Evolutionary conservation across 1,140 invertebrate species (phyloP).

Genomic region (Dendroctonus ponderosae): DNA sequence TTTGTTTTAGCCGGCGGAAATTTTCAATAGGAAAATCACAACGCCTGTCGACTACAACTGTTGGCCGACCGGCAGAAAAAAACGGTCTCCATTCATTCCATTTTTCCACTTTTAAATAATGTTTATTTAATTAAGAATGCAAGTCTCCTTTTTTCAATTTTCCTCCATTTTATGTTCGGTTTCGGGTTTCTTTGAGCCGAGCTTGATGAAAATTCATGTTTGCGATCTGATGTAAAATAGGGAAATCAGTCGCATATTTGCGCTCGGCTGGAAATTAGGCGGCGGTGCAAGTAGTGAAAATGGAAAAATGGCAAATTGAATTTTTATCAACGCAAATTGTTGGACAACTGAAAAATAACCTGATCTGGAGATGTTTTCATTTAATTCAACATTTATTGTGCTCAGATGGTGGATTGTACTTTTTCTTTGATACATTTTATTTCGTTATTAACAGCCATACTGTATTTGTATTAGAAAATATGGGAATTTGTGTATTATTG

Average conservation of each 20-base stretch:
- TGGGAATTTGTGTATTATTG: too few relatives aligned
- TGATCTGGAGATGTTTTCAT: too few relatives aligned
- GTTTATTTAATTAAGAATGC: conserved; percentile 26
- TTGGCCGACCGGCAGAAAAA: conserved; percentile 5
- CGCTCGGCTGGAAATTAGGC: conserved; percentile 3
- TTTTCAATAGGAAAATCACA: conserved; percentile 16
- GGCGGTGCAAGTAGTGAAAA: too few relatives aligned
- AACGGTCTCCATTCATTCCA: conserved; percentile 8
- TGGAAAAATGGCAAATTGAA: too few relatives aligned
- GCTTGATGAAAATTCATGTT: conserved; percentile 16
- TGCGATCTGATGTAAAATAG: conserved; percentile 15
- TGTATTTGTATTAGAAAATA: too few relatives aligned
- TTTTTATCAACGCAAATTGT: too few relatives aligned
- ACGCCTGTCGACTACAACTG: conserved; percentile 12
- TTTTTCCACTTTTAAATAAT: conserved; percentile 27
- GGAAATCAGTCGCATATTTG: conserved; percentile 5
- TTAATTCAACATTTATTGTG: too few relatives aligned
- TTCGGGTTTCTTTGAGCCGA: conserved; percentile 15
- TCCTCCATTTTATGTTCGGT: conserved; percentile 16
- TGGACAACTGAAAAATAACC: too few relatives aligned
- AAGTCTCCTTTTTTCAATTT: conserved; percentile 17
- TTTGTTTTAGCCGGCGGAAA: conserved; percentile 17
- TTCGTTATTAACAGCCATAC: too few relatives aligned
- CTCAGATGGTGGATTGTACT: too few relatives aligned
- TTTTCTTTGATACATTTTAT: too few relatives aligned